Evolutionary conservation across 2,797 vertebrate genomes (phyloP), one percentile per base, ranked within the genome.

Genomic region (Protosalanx chinensis): DNA sequence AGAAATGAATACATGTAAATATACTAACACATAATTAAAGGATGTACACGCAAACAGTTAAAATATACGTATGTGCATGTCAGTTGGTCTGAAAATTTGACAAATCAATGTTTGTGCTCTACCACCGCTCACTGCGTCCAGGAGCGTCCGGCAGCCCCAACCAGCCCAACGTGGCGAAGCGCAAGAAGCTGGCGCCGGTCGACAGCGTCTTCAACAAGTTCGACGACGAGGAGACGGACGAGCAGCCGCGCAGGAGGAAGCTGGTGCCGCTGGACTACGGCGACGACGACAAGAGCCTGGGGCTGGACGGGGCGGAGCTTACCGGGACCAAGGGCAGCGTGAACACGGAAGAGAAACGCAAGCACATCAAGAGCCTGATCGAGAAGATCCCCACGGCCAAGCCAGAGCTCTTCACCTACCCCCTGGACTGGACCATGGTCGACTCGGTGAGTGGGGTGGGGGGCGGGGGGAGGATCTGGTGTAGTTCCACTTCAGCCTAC

Each of bases 151-250:
- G 93, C 88, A 99, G 98, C 87, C 98, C 98, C 35, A 94, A 94
- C 78, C 98, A 99, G 83, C 94, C 95, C 68, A 96, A 90, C 49
- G 92, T 90, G 20, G 93, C 87, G 12, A 99, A 98, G 86, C 92
- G 97, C 79, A 99, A 99, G 95, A 99, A 99, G 79, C 93, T 99
- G 23, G 90, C 95, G 0, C 59, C 78, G 0, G 95, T 95, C 77
- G 97, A 99, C 79, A 99, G 97, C 61, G 97, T 99, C 79, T 99
- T 99, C 88, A 98, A 99, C 91, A 98, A 97, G 84, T 98, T 98
- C 56, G 97, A 98, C 1, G 96, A 99, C 0, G 98, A 99, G 85
- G 97, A 99, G 81, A 94, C 95, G 0, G 97, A 99, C 32, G 97
- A 98, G 79, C 95, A 95, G 65, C 98, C 97, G 3, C 92, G 97